phyloP scores from a whole-genome alignment of 2,797 vertebrate species.

The Onychomys leucogaster region DNA sequence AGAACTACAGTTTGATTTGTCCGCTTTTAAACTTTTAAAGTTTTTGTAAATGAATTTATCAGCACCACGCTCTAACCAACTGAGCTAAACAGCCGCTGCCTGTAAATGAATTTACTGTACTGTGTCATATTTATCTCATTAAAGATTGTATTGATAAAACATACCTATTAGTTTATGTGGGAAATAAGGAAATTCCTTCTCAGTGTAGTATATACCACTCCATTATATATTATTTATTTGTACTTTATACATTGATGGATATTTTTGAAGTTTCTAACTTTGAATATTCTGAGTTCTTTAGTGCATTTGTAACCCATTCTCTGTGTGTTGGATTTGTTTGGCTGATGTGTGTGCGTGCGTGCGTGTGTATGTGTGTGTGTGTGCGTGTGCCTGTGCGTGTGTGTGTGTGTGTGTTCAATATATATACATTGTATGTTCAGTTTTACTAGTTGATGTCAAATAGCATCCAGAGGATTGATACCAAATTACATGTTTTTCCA shows the following conservation, averaged over 20 bases:
- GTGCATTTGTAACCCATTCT: not conserved
- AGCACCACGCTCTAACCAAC: no score
- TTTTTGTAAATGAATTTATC: conserved; percentile 14
- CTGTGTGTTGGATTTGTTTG: not conserved
- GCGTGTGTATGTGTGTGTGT: not conserved
- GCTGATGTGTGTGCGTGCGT: not conserved
- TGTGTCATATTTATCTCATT: not conserved
- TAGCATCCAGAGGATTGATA: not conserved
- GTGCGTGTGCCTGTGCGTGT: not conserved
- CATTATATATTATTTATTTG: not conserved
- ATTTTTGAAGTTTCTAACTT: not conserved
- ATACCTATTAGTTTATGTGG: not conserved
- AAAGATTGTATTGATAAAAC: not conserved
- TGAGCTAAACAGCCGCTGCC: no score
- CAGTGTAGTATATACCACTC: not conserved
- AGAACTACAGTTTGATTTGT: not conserved
- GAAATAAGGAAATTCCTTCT: conserved; percentile 30
- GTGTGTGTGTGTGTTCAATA: not conserved
- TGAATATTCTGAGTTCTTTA: conserved; percentile 35
- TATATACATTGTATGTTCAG: not conserved
- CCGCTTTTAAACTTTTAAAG: conserved; percentile 4
- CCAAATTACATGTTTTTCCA: not conserved
- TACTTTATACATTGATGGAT: not conserved
- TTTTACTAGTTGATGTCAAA: not conserved
- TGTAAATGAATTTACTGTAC: not conserved